Evolutionary conservation across 2,797 vertebrate species (phyloP).

Genomic region (Falco novaeseelandiae): DNA sequence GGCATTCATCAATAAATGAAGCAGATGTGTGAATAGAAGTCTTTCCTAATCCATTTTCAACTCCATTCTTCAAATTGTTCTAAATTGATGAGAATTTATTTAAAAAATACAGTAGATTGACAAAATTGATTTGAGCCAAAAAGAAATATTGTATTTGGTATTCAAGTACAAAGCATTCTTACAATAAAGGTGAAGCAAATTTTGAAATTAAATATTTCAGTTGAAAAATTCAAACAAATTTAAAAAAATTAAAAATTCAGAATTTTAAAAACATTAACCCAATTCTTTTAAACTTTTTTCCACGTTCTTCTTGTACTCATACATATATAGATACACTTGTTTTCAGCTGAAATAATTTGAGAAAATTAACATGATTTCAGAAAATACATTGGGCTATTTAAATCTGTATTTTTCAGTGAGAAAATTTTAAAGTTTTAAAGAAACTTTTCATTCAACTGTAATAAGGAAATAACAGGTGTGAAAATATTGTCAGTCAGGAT

Average conservation of each 20-base stretch:
- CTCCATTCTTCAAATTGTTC: not conserved
- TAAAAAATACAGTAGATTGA: not conserved
- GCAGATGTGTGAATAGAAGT: not conserved
- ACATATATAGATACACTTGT: not conserved
- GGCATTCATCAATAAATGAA: not conserved
- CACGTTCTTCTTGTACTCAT: not conserved
- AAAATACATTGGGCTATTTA: not conserved
- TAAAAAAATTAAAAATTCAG: not conserved
- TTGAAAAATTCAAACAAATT: not conserved
- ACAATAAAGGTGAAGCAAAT: not conserved
- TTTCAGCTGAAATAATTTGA: not conserved
- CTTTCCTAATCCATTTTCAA: not conserved
- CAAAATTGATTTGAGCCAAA: not conserved
- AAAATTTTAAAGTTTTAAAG: not conserved
- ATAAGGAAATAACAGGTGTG: not conserved
- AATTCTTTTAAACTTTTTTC: not conserved
- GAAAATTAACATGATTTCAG: not conserved
- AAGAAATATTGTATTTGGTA: not conserved
- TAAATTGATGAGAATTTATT: not conserved
- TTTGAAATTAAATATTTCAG: not conserved
- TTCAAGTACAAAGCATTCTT: not conserved
- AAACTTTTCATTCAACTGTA: not conserved
- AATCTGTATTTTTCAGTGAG: not conserved
- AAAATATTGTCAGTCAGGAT: not conserved
- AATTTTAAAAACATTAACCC: not conserved